Base-by-base conservation (phyloP, 2,113 vertebrate genomes). In the Campylomormyrus tamandua region DNA sequence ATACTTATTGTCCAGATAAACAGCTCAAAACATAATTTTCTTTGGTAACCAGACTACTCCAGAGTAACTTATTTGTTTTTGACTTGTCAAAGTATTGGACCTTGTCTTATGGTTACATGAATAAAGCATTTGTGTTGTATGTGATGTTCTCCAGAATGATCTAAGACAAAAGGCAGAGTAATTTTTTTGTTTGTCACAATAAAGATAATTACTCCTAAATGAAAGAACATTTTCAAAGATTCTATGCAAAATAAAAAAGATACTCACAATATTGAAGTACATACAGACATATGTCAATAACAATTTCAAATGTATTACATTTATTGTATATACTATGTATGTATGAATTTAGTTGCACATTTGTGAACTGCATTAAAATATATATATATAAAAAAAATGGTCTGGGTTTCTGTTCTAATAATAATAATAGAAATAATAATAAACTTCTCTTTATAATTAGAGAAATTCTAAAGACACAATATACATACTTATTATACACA, bases 321-420 rank as follows among this genome's bases (percentile, higher is more conserved):
- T 97, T 97, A 97, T 95, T 97, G 96, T 97, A 97, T 96, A 96
- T 96, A 96, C 96, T 98, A 97, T 97, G 97, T 97, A 97, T 98
- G 97, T 97, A 97, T 97, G 95, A 97, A 97, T 96, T 97, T 95
- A 94, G 96, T 92, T 96, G 94, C 96, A 96, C 97, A 96, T 96
- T 97, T 97, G 96, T 95, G 96, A 97, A 96, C 95, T 96, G 96
- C 97, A 96, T 97, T 96, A 97, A 84, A 48, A 97, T 97, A 98
- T 97, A 27, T 97, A 95, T 95, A 96, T 95, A 96, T 97, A 50
- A 50, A 96, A 96, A 94, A 96, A 95, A 83, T 24, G 46, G 13
- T 83, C 19, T 83, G 77, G 77, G 31, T 83, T 45, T 83, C 31
- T 83, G 2, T 80, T 5, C 3, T 5, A 15, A 39, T 80, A 66